phyloP scores from a whole-genome alignment of 2,888 invertebrate genomes.

The Tolmerus cingulatus region DNA sequence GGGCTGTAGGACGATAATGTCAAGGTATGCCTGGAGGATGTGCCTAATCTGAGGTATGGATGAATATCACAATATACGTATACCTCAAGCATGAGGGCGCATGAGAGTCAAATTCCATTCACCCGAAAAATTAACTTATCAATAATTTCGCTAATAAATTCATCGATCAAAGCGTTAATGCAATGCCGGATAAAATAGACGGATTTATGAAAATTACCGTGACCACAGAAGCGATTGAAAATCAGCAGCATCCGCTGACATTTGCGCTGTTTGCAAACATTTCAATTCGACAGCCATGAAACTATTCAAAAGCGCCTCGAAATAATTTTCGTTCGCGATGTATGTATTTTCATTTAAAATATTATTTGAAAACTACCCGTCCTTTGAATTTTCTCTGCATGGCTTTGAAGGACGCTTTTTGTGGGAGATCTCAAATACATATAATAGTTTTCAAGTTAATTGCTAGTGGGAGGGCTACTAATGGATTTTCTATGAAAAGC shows the following conservation, averaged over 20 bases:
- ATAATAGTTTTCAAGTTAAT: background rate
- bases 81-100: background rate
- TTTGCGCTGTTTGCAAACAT: background rate
- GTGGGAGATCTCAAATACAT: background rate
- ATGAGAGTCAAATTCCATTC: background rate
- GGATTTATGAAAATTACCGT: background rate
- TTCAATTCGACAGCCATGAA: background rate
- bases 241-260: background rate
- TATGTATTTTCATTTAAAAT: background rate
- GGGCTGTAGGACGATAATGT: background rate
- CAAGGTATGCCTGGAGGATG: background rate
- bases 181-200: background rate
- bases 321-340: background rate
- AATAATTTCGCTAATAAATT: background rate
- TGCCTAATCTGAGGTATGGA: background rate
- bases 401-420: background rate
- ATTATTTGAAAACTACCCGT: background rate
- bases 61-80: background rate
- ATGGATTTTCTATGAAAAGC: background rate
- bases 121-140: background rate
- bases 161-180: background rate
- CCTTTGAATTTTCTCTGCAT: background rate
- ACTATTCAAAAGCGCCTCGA: background rate
- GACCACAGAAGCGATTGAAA: background rate
- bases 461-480: background rate